These are phyloP conservation scores for Paramuricea clavata DNA, from an alignment of 92 coral and sea anemone species.

Conservation along the genomic window DNA sequence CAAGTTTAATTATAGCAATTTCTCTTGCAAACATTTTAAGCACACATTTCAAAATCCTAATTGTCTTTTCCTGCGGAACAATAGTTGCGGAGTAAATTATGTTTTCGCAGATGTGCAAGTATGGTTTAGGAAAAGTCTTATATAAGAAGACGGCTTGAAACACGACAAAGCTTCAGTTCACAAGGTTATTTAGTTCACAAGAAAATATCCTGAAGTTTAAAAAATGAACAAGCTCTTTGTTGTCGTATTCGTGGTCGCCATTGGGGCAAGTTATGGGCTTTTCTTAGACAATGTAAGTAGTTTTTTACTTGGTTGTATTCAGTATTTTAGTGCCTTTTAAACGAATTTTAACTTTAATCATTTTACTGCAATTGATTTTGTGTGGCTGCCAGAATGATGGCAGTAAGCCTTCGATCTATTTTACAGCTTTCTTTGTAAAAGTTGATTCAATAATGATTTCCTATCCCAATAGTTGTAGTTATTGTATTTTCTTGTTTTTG, in stretches of 20 bases:
- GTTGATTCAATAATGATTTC: background rate
- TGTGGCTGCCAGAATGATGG: too few species aligned
- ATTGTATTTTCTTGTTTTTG: background rate
- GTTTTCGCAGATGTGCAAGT: constrained; percentile 7
- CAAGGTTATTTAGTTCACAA: background rate
- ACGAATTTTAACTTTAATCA: too few species aligned
- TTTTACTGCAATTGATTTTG: too few species aligned
- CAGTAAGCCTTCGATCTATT: too few species aligned
- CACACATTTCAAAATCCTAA: background rate
- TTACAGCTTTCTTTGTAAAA: background rate
- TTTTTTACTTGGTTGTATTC: too few species aligned
- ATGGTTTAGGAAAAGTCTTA: background rate
- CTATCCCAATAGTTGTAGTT: background rate
- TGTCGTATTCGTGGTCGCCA: background rate
- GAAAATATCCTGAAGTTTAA: background rate
- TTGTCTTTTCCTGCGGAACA: background rate
- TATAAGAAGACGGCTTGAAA: background rate
- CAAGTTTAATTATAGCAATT: background rate
- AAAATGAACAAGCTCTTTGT: constrained; percentile 31
- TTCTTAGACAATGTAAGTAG: constrained; percentile 15
- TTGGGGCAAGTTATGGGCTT: constrained; percentile 12
- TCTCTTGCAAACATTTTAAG: background rate
- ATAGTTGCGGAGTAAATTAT: background rate
- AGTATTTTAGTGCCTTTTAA: too few species aligned
- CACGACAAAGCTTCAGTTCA: background rate